Evolutionary conservation across 2,888 invertebrate genomes (phyloP).

Genomic region (Icerya purchasi): DNA sequence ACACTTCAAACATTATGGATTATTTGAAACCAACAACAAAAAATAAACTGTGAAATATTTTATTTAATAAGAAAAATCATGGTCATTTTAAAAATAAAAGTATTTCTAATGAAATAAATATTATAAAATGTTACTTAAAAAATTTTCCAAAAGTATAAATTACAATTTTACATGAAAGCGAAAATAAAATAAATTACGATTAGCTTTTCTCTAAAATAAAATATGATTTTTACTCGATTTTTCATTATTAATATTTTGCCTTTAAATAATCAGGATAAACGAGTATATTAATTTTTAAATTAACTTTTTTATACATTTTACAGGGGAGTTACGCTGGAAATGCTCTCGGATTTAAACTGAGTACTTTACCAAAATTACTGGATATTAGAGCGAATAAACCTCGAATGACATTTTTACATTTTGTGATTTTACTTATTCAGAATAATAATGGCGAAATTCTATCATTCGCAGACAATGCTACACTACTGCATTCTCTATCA

Average conservation of each 20-base stretch:
- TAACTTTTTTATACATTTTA: slow-evolving; percentile 4
- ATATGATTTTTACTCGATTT: background rate
- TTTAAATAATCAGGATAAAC: no score
- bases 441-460: slow-evolving; percentile 24
- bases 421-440: slow-evolving; percentile 26
- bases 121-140: no score
- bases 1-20: no score
- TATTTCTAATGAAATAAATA: no score
- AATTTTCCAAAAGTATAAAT: no score
- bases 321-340: slow-evolving; percentile 32
- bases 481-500: slow-evolving; percentile 15
- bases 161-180: no score
- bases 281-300: no score
- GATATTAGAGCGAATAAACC: slow-evolving; percentile 31
- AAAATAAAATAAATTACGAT: no score
- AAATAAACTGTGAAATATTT: no score
- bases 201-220: slow-evolving; percentile 1
- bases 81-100: no score
- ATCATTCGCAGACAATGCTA: slow-evolving; percentile 24
- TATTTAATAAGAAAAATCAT: no score
- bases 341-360: slow-evolving; percentile 30
- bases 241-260: background rate
- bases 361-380: slow-evolving; percentile 28
- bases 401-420: slow-evolving; percentile 30
- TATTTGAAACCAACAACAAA: no score